Base-by-base conservation (phyloP, 2,797 vertebrate species). In the Aldrovandia affinis region DNA sequence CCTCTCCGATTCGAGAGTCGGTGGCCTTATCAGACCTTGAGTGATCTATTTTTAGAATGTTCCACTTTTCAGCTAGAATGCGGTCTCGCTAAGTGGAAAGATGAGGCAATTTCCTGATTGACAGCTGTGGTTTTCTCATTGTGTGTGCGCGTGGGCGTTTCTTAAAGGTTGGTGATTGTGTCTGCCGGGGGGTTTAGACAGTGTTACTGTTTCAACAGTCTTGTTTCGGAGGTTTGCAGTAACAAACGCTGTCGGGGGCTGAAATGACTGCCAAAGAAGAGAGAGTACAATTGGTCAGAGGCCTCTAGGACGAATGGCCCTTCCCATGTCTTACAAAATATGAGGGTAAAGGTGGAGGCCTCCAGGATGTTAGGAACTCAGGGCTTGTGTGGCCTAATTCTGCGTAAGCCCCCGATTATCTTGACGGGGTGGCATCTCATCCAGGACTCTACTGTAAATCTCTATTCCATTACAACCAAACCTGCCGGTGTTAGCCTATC, bases 221-320 rank as follows among this genome's bases (percentile, higher is more conserved):
- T 44, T 36, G 39, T 75, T n/a, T n/a, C n/a, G n/a, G n/a, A n/a
- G n/a, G 70, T 75, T 75, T 75, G 39, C 39, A 44, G 70, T 44
- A 42, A n/a, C 39, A 44, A 25, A 6, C 70, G 0, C 36, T 42
- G 70, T 9, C 70, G 25, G 18, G 1, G 70, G 39, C 14, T n/a
- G n/a, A n/a, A n/a, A n/a, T 12, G 70, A 18, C 39, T 25, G 70
- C 70, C 70, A 75, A 22, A 44, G 6, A 75, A 25, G 30, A 70
- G 65, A 10, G 15, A 5, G 28, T 28, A 14, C 9, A 2, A 44
- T 25, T 7, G 70, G 30, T n/a, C 70, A 44, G 70, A 44, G 36
- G 7, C 7, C 20, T 44, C 22, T 39, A 9, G 7, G 9, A 44
- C 3, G 18, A n/a, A 75, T 0, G 39, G 65, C 20, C 10, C 39